These are phyloP conservation scores for Sanderia malayensis DNA, from an alignment of 30 jellyfish, hydroid and myxozoan genomes.

Conservation along the genomic window DNA sequence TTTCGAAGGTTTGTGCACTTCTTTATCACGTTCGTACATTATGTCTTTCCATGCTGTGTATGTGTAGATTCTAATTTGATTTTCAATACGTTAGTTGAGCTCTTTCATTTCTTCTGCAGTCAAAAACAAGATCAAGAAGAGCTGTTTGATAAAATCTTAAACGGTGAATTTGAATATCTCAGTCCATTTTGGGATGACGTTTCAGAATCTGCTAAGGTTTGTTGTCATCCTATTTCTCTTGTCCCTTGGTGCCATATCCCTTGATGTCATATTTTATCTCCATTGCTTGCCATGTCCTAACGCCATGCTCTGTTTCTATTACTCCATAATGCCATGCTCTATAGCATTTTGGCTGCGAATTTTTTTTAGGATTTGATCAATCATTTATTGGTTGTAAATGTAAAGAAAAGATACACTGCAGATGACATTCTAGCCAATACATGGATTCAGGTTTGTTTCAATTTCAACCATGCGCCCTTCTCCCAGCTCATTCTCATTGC, in stretches of 20 bases:
- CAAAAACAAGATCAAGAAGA: constrained; percentile 93
- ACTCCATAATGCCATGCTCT: no score
- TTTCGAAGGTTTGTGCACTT: constrained; percentile 90
- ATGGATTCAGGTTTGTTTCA: constrained; percentile 77
- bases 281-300: no score
- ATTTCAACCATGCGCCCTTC: no score
- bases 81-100: no score
- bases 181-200: constrained; percentile 93
- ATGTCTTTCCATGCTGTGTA: no score
- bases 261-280: no score
- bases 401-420: constrained; percentile 72
- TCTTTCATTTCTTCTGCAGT: no score
- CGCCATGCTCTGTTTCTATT: no score
- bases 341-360: no score
- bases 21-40: no score
- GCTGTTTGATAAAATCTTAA: constrained; percentile 84
- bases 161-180: constrained; percentile 87
- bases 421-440: constrained; percentile 73
- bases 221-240: background rate
- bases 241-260: no score
- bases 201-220: constrained; percentile 86
- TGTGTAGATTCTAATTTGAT: no score
- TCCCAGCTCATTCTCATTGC: background rate
- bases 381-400: constrained; percentile 77
- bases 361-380: constrained; percentile 67